A percentile compares a stretch with the other conserved stretches of the same genome.
Evolutionary conservation across 2,113 vertebrate species (phyloP).

Genomic region (Pionites leucogaster): DNA sequence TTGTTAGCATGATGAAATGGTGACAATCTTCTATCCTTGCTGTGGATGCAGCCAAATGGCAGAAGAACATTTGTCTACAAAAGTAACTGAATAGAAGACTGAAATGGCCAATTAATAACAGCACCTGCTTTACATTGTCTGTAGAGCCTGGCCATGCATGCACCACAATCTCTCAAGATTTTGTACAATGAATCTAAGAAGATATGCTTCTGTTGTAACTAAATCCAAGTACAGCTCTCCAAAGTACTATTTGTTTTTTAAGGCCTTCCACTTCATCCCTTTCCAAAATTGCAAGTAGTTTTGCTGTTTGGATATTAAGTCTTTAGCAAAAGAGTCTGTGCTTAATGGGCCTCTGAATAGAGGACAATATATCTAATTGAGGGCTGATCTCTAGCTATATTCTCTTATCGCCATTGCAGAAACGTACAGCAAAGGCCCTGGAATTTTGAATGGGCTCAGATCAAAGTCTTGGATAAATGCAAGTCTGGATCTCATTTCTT

Average conservation of each 20-base stretch:
- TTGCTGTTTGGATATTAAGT: neutral
- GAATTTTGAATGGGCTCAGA: neutral
- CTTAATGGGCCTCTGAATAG: conserved; percentile 5
- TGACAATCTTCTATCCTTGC: conserved; percentile 46
- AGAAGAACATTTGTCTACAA: conserved; percentile 6
- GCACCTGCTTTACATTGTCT: neutral
- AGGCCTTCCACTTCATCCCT: neutral
- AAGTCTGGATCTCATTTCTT: neutral
- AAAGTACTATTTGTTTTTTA: neutral
- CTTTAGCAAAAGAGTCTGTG: conserved; percentile 7
- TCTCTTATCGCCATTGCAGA: neutral
- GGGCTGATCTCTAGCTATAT: neutral
- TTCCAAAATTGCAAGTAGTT: conserved; percentile 36
- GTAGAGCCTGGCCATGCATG: neutral
- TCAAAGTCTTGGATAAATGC: neutral
- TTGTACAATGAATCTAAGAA: neutral
- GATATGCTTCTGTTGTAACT: neutral
- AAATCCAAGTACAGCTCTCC: neutral
- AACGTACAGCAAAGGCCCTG: neutral
- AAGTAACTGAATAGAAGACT: conserved; percentile 9
- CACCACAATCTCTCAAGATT: neutral
- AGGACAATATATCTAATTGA: conserved; percentile 9
- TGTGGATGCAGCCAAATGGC: conserved; percentile 47
- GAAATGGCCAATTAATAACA: conserved; percentile 41
- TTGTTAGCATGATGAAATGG: conserved; percentile 56